Base-by-base conservation (phyloP, 2,888 invertebrate species). In the Thereva nobilitata region DNA sequence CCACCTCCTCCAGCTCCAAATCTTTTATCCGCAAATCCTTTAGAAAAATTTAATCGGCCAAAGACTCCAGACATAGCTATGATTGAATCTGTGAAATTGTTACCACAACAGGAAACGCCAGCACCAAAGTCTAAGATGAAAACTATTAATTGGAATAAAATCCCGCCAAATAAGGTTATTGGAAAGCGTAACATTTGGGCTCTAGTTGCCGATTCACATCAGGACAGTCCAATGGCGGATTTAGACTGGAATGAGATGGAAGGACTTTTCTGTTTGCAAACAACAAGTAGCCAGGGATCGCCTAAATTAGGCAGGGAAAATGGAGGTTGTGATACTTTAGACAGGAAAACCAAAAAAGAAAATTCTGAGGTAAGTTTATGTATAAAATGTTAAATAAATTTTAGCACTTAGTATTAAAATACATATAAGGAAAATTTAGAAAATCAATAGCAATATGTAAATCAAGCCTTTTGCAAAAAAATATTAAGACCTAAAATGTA, bases 61-160 rank as follows among this genome's bases (percentile, higher is more conserved):
- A 72, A 73, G 38, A 77, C 76, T 42, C 77, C 78, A 4, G 77
- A 77, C 63, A 66, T 59, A 53, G 70, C 79, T 40, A 68, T 66
- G 5, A 70, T 67, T 42, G 71, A 71, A 50, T 56, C 59, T 37
- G 77, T 78, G 37, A 79, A 80, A 6, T 72, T 75, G 10, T 83
- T 95, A 74, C 95, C 95, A 9, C 95, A 95, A 75, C 94, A 94
- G 78, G 92, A 93, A 75, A 95, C 92, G 1, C 97, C 97, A 0
- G 88, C 90, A 68, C 97, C 97, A n/a, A 93, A 92, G 80, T 88
- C 92, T 38, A 97, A 96, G 81, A 96, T 97, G 95, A 96, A 95
- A 83, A 95, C 96, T 0, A 91, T 97, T 71, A 97, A 97, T 77
- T 98, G 97, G 97, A 93, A 94, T 78, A 97, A 97, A 81, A 95